phyloP scores from a whole-genome alignment of 1,140 invertebrate genomes.

The Aculops lycopersici region DNA sequence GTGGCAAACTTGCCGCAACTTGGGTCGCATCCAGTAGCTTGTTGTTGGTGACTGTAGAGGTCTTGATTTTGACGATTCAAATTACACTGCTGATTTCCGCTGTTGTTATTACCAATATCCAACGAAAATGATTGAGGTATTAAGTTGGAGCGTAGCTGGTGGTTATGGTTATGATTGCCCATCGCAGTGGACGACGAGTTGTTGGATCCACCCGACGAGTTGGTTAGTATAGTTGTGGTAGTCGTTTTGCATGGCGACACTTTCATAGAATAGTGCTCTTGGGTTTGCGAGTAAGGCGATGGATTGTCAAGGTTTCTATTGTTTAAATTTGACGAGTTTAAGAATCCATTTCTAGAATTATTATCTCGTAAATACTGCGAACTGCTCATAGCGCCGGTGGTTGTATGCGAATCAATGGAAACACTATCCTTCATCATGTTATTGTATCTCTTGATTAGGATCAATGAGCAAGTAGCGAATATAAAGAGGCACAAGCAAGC shows the following conservation, averaged over 20 bases:
- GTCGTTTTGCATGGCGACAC: neutral
- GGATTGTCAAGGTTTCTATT: neutral
- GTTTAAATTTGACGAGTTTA: neutral
- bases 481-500: neutral
- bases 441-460: neutral
- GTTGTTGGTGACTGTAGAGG: too few species aligned
- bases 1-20: too few species aligned
- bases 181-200: neutral
- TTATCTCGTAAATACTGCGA: too few species aligned
- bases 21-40: too few species aligned
- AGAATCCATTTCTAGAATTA: too few species aligned
- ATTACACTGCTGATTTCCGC: too few species aligned
- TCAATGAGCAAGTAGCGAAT: neutral
- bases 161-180: neutral
- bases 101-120: neutral
- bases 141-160: neutral
- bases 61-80: too few species aligned
- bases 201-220: neutral
- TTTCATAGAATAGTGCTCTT: neutral
- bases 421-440: conserved; percentile 1
- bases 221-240: neutral
- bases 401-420: too few species aligned
- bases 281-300: neutral
- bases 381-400: too few species aligned
- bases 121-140: neutral